A percentile compares a stretch with the other conserved stretches of the same genome.
Evolutionary conservation across 2,888 invertebrate species (phyloP).

Genomic region (Caenorhabditis sp.): DNA sequence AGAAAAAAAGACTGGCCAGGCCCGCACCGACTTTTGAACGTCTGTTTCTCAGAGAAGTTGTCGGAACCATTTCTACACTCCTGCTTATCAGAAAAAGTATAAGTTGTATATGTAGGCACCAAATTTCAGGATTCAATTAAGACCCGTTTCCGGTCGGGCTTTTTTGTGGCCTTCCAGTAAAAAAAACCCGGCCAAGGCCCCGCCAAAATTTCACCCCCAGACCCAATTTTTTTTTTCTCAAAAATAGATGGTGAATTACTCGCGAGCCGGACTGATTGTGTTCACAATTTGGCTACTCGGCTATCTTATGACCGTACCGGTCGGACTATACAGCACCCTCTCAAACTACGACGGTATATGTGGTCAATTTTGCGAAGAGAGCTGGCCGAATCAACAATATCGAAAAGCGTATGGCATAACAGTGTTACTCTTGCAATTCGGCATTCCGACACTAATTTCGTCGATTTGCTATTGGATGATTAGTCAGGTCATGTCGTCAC

Average conservation of each 20-base stretch:
- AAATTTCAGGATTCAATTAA: no score
- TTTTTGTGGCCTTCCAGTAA: no score
- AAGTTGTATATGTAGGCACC: no score
- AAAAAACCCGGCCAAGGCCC: no score
- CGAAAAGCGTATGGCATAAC: slow-evolving; percentile 53
- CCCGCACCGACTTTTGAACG: no score
- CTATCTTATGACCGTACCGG: slow-evolving; percentile 63
- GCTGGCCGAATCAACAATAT: slow-evolving; percentile 52
- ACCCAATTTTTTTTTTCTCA: not conserved
- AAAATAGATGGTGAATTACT: slow-evolving; percentile 63
- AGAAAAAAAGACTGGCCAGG: no score
- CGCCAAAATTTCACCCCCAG: no score
- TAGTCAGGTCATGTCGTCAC: slow-evolving; percentile 46
- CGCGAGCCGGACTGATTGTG: slow-evolving; percentile 57
- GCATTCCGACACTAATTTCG: slow-evolving; percentile 66
- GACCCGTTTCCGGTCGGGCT: no score
- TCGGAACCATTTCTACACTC: no score
- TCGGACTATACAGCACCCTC: slow-evolving; percentile 60
- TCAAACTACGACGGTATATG: slow-evolving; percentile 59
- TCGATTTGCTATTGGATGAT: slow-evolving; percentile 56
- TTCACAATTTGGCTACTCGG: slow-evolving; percentile 64
- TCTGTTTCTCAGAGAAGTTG: no score
- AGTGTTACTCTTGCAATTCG: slow-evolving; percentile 67
- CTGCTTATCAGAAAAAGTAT: no score
- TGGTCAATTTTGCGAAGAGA: slow-evolving; percentile 68